Percentiles rank a stretch among this genome's conserved stretches.
Conservation (phyloP, 2,888 invertebrate species). For the Acleris laterana region DNA sequence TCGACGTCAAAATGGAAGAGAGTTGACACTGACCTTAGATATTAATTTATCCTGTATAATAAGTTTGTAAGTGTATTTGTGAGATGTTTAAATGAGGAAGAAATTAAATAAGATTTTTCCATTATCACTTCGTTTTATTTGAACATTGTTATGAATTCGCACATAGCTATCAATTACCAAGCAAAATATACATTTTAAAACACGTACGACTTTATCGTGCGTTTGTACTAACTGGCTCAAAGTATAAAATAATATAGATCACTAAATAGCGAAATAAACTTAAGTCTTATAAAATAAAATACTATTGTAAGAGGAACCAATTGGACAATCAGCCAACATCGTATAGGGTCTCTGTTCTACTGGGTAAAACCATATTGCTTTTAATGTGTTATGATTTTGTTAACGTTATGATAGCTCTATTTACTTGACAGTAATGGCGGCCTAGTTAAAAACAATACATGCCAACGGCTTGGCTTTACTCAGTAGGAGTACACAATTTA, state of each 20-base stretch:
- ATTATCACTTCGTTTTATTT: conserved; percentile 42
- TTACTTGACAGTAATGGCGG: too few relatives aligned
- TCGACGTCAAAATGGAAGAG: conserved; percentile 74
- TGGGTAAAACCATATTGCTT: too few relatives aligned
- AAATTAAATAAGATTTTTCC: conserved; percentile 30
- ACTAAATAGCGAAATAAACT: conserved; percentile 35
- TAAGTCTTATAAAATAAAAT: conserved; percentile 39
- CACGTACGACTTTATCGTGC: conserved; percentile 38
- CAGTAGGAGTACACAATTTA: too few relatives aligned
- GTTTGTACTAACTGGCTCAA: conserved; percentile 25
- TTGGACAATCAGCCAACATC: conserved; percentile 39
- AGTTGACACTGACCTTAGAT: conserved; percentile 58
- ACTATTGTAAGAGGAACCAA: conserved; percentile 43
- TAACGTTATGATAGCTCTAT: too few relatives aligned
- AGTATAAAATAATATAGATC: conserved; percentile 8
- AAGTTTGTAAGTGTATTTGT: conserved; percentile 30
- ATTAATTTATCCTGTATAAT: conserved; percentile 4
- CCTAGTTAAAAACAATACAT: too few relatives aligned
- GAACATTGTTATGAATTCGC: conserved; percentile 59
- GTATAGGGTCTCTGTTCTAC: too few relatives aligned
- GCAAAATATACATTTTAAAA: conserved; percentile 65
- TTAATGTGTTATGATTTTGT: too few relatives aligned
- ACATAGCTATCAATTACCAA: conserved; percentile 54
- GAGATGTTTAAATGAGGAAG: conserved; percentile 30
- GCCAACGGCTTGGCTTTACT: too few relatives aligned